Conservation (phyloP, 2,113 vertebrate species). For the Neogobius melanostomus region DNA sequence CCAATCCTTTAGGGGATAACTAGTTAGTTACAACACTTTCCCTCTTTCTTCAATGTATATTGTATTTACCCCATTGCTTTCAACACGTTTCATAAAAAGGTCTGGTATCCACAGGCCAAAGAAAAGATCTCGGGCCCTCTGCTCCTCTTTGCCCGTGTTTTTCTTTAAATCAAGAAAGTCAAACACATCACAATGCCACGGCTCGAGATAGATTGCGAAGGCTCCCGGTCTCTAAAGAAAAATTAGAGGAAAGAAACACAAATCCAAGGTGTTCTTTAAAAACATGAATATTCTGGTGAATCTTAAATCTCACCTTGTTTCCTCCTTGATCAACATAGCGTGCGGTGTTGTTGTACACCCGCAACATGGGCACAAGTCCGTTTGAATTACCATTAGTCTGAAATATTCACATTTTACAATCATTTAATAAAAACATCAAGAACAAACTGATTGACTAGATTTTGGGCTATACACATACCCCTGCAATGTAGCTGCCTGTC, state of each 20-base stretch:
- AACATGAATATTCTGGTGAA: not conserved
- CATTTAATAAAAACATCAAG: not conserved
- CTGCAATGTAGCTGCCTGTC: conserved; percentile 96
- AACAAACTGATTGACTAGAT: not conserved
- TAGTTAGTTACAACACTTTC: not conserved
- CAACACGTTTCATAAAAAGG: conserved; percentile 97
- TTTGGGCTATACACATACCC: conserved; percentile 76
- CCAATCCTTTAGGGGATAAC: conserved; percentile 83
- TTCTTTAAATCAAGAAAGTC: conserved; percentile 97
- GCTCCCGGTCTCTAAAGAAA: conserved; percentile 88
- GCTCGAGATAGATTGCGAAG: conserved; percentile 96
- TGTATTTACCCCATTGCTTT: conserved; percentile 86
- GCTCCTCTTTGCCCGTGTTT: conserved; percentile 97
- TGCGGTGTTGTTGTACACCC: conserved; percentile 97
- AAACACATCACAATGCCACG: conserved; percentile 94
- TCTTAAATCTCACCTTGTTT: conserved; percentile 84
- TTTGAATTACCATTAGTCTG: conserved; percentile 96
- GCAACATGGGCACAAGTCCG: conserved; percentile 93
- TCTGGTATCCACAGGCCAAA: conserved; percentile 97
- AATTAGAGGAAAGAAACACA: not conserved
- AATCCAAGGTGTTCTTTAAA: not conserved
- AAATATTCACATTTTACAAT: conserved; percentile 29
- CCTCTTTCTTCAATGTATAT: not conserved
- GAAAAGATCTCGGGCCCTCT: conserved; percentile 94
- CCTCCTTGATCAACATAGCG: conserved; percentile 97